Conservation (phyloP, 2,888 invertebrate genomes). For the Stenichneumon culpator region DNA sequence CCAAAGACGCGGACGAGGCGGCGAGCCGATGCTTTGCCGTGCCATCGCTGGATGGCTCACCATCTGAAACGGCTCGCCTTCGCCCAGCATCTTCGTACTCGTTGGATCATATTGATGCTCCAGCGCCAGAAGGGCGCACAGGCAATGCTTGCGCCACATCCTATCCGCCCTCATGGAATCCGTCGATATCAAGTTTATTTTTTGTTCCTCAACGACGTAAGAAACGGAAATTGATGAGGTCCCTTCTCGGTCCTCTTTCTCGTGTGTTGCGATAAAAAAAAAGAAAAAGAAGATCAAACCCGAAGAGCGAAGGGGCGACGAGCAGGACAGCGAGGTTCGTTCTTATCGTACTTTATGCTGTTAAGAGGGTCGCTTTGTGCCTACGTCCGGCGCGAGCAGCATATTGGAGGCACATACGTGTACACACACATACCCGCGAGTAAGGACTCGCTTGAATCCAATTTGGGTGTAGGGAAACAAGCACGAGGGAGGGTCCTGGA, state of each 20-base stretch:
- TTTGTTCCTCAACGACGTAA: slow-evolving; percentile 76
- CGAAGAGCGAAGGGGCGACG: not conserved
- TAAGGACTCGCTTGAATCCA: not conserved
- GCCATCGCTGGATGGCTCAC: slow-evolving; percentile 24
- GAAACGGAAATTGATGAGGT: slow-evolving; percentile 73
- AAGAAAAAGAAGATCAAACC: slow-evolving; percentile 12
- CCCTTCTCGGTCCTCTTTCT: slow-evolving; percentile 55
- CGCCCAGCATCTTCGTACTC: slow-evolving; percentile 76
- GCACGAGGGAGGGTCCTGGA: slow-evolving; percentile 11
- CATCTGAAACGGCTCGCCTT: slow-evolving; percentile 53
- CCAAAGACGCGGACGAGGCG: slow-evolving; percentile 74
- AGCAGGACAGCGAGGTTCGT: not conserved
- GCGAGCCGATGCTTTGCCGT: slow-evolving; percentile 43
- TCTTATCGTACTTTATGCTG: slow-evolving; percentile 5
- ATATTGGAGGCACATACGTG: not conserved
- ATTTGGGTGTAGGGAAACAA: slow-evolving; percentile 10
- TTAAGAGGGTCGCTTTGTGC: slow-evolving; percentile 2
- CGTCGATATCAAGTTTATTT: slow-evolving; percentile 74
- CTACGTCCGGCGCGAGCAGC: not conserved
- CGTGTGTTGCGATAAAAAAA: slow-evolving; percentile 30
- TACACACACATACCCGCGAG: not conserved
- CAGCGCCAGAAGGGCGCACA: not conserved
- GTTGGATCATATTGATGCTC: slow-evolving; percentile 68
- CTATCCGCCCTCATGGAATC: not conserved
- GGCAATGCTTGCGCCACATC: not conserved